Conservation (phyloP, 2,888 invertebrate species). For the Tigriopus californicus region DNA sequence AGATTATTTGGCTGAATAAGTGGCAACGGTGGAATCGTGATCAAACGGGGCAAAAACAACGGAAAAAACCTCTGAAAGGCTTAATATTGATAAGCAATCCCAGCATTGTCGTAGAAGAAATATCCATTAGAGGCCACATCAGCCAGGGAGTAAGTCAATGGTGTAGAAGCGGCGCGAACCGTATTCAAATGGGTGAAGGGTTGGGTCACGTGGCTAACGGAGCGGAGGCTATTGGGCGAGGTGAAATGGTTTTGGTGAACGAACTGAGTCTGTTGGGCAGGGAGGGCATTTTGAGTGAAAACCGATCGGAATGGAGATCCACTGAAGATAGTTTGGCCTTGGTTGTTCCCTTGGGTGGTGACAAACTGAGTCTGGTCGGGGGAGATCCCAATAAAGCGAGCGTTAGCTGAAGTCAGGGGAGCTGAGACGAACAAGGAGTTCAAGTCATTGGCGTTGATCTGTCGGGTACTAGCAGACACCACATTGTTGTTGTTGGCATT, state of each 20-base stretch:
- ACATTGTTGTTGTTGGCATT: too few relatives aligned
- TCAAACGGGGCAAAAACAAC: too few relatives aligned
- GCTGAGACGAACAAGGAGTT: background rate
- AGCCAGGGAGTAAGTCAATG: background rate
- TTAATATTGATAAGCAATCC: background rate
- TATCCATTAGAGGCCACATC: background rate
- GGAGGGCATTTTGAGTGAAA: background rate
- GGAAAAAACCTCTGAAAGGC: background rate
- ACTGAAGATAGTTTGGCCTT: too few relatives aligned
- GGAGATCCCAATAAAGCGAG: too few relatives aligned
- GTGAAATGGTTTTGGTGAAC: background rate
- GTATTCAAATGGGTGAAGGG: background rate
- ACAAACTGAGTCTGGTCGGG: too few relatives aligned
- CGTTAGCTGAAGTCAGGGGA: too few relatives aligned
- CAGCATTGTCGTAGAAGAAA: background rate
- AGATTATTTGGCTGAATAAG: too few relatives aligned
- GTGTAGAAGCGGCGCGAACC: background rate
- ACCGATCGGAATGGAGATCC: background rate
- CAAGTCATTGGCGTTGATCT: background rate
- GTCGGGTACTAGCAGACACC: background rate
- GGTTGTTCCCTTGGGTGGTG: too few relatives aligned
- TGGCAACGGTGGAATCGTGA: too few relatives aligned
- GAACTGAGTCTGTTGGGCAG: background rate
- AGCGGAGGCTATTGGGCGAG: background rate
- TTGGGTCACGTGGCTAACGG: background rate